These are phyloP conservation scores for silkworm (Bombyx mori) DNA, from an alignment of 1,140 invertebrate genomes.

Conservation along the genomic window ASM3026992v2 NC_085116.1:12275501-12276000, in stretches of 20 bases:
- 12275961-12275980: constrained; percentile 50
- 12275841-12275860: constrained; percentile 25
- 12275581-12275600: constrained; percentile 52
- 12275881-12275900: constrained; percentile 44
- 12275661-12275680: no score
- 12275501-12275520: constrained; percentile 28
- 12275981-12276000: constrained; percentile 62
- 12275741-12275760: background rate
- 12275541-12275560: constrained; percentile 20
- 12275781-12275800: no score
- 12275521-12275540: constrained; percentile 15
- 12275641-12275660: background rate
- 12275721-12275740: no score
- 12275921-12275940: constrained; percentile 43
- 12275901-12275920: constrained; percentile 50
- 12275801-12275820: background rate
- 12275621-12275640: constrained; percentile 26
- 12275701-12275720: no score
- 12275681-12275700: no score
- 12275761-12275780: background rate
- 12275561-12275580: constrained; percentile 30
- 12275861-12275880: constrained; percentile 58
- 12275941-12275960: constrained; percentile 39
- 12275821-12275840: constrained; percentile 21
- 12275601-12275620: constrained; percentile 37